Conservation (phyloP, 2,113 vertebrate genomes). For the Rhodinocichla rosea region DNA sequence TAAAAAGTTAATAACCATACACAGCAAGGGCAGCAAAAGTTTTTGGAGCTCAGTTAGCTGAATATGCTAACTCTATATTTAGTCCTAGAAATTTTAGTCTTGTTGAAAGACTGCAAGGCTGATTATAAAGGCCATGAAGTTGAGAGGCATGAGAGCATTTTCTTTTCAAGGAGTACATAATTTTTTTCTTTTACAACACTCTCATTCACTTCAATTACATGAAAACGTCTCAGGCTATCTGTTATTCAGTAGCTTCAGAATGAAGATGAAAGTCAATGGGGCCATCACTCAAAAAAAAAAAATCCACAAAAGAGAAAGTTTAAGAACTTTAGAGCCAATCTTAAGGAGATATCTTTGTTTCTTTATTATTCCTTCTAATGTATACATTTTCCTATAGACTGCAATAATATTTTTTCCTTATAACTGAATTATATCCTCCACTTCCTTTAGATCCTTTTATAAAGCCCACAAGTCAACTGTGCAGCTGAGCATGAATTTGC, state of each 20-base stretch:
- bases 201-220: not conserved
- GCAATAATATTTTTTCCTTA: not conserved
- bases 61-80: not conserved
- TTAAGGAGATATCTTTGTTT: not conserved
- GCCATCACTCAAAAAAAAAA: not conserved
- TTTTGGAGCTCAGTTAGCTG: not conserved
- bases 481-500: not conserved
- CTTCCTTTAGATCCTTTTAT: not conserved
- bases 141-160: not conserved
- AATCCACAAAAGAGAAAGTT: not conserved
- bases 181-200: not conserved
- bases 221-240: not conserved
- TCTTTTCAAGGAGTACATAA: not conserved
- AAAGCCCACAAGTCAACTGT: not conserved
- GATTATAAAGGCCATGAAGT: not conserved
- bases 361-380: not conserved
- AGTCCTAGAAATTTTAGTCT: not conserved
- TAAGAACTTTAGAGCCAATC: not conserved
- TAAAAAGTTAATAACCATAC: not conserved
- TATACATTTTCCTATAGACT: not conserved
- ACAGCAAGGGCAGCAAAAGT: not conserved
- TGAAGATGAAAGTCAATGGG: not conserved
- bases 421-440: not conserved
- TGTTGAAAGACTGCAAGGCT: not conserved
- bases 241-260: not conserved